Base-by-base conservation (phyloP, 2,888 invertebrate species). In the Drosophila fulvimacula region DNA sequence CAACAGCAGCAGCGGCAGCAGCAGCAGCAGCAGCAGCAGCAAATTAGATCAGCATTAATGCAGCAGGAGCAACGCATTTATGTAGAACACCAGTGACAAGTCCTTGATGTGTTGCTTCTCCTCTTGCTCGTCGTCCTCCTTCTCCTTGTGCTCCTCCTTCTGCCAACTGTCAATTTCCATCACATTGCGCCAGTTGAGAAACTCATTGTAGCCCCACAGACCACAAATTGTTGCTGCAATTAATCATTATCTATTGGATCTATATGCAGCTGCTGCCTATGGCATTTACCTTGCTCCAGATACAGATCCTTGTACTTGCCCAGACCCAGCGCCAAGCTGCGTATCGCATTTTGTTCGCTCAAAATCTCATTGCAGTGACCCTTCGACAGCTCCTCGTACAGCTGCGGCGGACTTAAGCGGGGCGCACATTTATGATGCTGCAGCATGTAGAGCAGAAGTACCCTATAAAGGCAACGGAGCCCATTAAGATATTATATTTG, bases 261-360 rank as follows among this genome's bases (percentile, higher is more conserved):
- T 24, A 19, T 11, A 27, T 17, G 5, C 13, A 32, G 6, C 30
- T 32, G 30, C 9, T 10, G 44, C 48, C 48, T 49, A 2, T n/a
- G 27, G 17, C 49, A 34, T 21, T 52, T 62, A 92, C 91, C 88
- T 76, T 92, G 91, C 65, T 92, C 92, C 65, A 92, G 77, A 79
- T 89, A 92, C 36, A 92, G 87, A 76, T 92, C 91, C 44, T 80
- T 81, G 68, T 91, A 91, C 59, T 78, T 69, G n/a, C 91, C 89
- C 66, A 90, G 73, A 30, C 85, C 89, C 69, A 90, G 74, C 19
- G 83, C 89, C 71, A 90, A 72, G 63, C 82, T 82, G 42, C 90
- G 76, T 55, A 91, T 87, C 39, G 89, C 89, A 68, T 90, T 89
- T 59, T 91, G 91, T 42, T 91, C 91, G 46, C 83, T 84, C 42